Evolutionary conservation across 2,888 invertebrate genomes (phyloP), one percentile per base, ranked within the genome.

Genomic region (Lepas anatifera): DNA sequence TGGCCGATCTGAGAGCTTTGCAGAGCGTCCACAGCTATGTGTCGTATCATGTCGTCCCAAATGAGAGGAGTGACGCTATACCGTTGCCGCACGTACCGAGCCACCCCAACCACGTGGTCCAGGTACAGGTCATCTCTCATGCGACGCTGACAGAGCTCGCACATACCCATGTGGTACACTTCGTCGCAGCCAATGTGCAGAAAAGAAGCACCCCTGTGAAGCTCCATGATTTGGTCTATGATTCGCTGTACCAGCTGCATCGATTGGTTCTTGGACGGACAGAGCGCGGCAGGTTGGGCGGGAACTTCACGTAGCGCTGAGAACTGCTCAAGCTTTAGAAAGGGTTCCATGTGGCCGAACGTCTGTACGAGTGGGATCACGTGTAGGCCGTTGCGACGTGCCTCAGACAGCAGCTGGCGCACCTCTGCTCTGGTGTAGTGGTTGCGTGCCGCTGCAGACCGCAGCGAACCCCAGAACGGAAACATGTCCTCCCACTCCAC

Each of bases 141-240:
- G 6, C 70, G 67, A 1, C 50, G 67, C 7, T 52, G 70, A 74
- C 89, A 89, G 7, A 84, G 76, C 25, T 84, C 80, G 76, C 89
- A 89, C 75, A 86, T 84, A 0, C 87, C 87, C 82, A 89, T 84
- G 75, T 87, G 87, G 77, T 83, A 87, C 16, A 89, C 88, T 79
- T 89, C 89, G 77, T 89, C 89, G 76, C 87, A 87, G 67, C 89
- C 89, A 71, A 89, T 87, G 78, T 89, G 89, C 39, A 89, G 80
- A 75, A 84, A 85, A 32, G 82, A 73, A 78, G 71, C 77, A 72
- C 71, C 75, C n/a, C 69, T 68, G 71, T 80, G 80, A 10, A 79
- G 68, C 18, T 77, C 76, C 75, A 82, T 77, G 64, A 81, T 78
- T 78, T 82, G 77, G 68, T 76, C 77, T 22, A 77, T 73, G 71